A percentile compares a stretch with the other conserved stretches of the same genome.
Evolutionary conservation across 92 coral and sea anemone genomes (phyloP).

Genomic region (Bergia sp.): DNA sequence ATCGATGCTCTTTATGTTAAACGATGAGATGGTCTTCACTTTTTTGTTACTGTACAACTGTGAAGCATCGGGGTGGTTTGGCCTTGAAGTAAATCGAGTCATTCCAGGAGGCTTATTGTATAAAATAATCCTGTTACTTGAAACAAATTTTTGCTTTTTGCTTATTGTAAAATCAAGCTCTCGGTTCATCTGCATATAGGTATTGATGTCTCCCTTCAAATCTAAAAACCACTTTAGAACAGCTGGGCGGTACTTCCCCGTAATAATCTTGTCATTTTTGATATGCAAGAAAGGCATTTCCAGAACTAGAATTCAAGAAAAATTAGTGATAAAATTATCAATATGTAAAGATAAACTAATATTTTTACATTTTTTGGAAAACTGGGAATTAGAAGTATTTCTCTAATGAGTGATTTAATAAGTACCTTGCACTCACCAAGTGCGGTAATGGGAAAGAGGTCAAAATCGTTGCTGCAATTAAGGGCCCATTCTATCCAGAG

Average conservation of each 20-base stretch:
- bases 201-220: constrained; percentile 15
- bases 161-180: constrained; percentile 8
- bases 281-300: constrained; percentile 8
- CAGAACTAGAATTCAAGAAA: not conserved
- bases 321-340: not conserved
- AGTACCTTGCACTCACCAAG: too few species aligned
- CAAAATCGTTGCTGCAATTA: too few species aligned
- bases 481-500: too few species aligned
- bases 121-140: not conserved
- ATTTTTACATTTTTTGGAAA: too few species aligned
- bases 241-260: not conserved
- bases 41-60: not conserved
- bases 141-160: not conserved
- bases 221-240: not conserved
- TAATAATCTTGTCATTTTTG: constrained; percentile 4
- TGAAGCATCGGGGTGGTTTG: constrained; percentile 14
- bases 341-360: too few species aligned
- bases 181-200: constrained; percentile 9
- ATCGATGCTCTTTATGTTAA: not conserved
- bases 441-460: too few species aligned
- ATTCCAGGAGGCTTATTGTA: constrained; percentile 7
- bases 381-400: too few species aligned
- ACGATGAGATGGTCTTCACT: constrained; percentile 12
- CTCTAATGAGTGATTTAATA: too few species aligned
- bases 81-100: constrained; percentile 21